Evolutionary conservation across 2,797 vertebrate species (phyloP), one percentile per base, ranked within the genome.

Genomic region (Malacoctenus gilli): DNA sequence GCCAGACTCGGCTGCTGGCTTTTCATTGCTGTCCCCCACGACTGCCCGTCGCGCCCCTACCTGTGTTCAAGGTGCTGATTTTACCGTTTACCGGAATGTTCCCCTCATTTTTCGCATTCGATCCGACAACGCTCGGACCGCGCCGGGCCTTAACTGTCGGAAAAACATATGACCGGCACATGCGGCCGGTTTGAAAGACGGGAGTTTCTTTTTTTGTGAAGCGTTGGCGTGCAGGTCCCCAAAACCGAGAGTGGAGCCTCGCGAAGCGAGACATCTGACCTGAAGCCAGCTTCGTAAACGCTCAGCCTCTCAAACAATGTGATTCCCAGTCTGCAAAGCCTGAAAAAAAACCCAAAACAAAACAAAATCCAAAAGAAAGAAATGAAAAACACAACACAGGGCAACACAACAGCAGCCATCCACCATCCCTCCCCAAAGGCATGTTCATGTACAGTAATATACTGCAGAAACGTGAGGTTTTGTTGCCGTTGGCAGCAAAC

Each of bases 151-250:
- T 25, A 8, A 25, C 8, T 25, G 23, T 25, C n/a, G n/a, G n/a
- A 8, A 25, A 25, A 25, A 25, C 8, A 4, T 25, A 4, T 25
- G 23, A 25, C 23, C 15, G 68, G 6, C 71, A 57, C 16, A 69
- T 68, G 37, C 55, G 50, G 52, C 59, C 44, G 31, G 48, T 59
- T 49, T 50, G n/a, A n/a, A 31, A 37, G 13, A 20, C 53, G 8
- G 53, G 50, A 18, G 20, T 41, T 15, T 13, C 23, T 43, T 22
- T 55, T 57, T n/a, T n/a, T n/a, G n/a, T n/a, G n/a, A 54, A 39
- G 38, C 25, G 34, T 37, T 21, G 51, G 41, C 19, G 31, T 69
- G 23, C 23, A 25, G n/a, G 23, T 38, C 13, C 12, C 65, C 28
- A 31, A 54, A 39, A 54, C 44, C 49, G 31, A 59, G 35, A 53